phyloP scores from a whole-genome alignment of 2,888 invertebrate species.

The Sphinx pinastri region DNA sequence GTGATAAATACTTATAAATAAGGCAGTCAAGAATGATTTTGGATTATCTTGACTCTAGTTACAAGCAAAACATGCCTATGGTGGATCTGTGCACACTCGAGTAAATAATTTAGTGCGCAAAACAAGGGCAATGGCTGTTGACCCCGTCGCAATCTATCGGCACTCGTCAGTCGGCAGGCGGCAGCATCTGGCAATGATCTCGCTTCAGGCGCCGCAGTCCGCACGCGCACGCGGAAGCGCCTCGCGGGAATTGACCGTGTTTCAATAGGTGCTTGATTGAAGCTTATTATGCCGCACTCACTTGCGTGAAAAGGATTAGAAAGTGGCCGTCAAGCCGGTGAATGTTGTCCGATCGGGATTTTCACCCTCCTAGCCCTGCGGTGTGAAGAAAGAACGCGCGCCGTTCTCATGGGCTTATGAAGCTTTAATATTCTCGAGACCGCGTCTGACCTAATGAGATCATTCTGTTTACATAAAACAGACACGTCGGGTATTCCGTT shows the following conservation, averaged over 20 bases:
- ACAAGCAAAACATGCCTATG: constrained; percentile 48
- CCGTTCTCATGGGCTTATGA: constrained; percentile 35
- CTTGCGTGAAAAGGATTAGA: constrained; percentile 65
- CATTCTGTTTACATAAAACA: constrained; percentile 69
- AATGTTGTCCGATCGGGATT: constrained; percentile 48
- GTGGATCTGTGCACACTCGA: constrained; percentile 53
- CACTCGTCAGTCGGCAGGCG: constrained; percentile 40
- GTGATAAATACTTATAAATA: too few relatives aligned
- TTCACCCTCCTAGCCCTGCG: constrained; percentile 45
- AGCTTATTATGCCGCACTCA: constrained; percentile 52
- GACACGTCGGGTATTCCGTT: constrained; percentile 65
- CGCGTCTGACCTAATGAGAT: constrained; percentile 68
- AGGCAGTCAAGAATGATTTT: constrained; percentile 42
- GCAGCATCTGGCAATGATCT: constrained; percentile 81
- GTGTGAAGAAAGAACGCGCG: constrained; percentile 35
- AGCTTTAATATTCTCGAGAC: constrained; percentile 47
- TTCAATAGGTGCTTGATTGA: constrained; percentile 72
- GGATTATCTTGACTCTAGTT: constrained; percentile 63
- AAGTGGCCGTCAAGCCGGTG: constrained; percentile 54
- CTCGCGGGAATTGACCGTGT: constrained; percentile 74
- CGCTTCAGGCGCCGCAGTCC: constrained; percentile 66
- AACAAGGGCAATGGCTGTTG: constrained; percentile 83
- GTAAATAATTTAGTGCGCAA: constrained; percentile 75
- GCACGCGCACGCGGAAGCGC: constrained; percentile 73
- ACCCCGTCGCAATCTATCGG: constrained; percentile 79